Base-by-base conservation (phyloP, 2,797 vertebrate species). In the Tokudaia muenninki region DNA sequence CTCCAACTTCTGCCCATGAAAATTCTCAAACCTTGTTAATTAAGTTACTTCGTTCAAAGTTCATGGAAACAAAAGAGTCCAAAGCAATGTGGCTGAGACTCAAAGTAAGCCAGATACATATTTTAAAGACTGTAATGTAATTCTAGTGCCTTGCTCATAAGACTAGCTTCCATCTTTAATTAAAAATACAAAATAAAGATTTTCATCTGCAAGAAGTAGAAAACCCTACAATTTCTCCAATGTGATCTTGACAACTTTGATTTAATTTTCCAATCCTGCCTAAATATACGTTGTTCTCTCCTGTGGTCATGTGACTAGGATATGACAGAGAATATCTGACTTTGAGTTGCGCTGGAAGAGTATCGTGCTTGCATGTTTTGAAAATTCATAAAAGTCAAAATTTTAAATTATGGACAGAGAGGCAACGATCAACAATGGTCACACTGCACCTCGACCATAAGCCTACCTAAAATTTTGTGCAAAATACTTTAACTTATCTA, bases 111-210 rank as follows among this genome's bases (percentile, higher is more conserved):
- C 41, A 80, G 19, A 65, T 11, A 78, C 16, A 19, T 29, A 80
- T 83, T 74, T 83, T 63, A 65, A 74, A 61, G 74, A 91, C 87
- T 75, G 90, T 44, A 57, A 87, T 79, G 50, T 52, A 75, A 87
- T 75, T 79, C 50, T 34, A 80, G 21, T 74, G 50, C 13, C 24
- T 83, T 72, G 17, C 0, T 89, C 34, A 34, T 50, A 81, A 77
- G 80, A 70, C 74, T 9, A 70, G 44, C 34, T 75, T 52, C 1
- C 47, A 8, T 78, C 81, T 92, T 91, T 83, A 91, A 75, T n/a
- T 34, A 41, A 65, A 96, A 93, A 84, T 63, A 95, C 6, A 92
- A 81, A 96, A 91, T 67, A 90, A 47, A 29, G 24, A 55, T 88
- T 86, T 94, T 3, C 34, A 70, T 24, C 82, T 65, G 34, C 9